Evolutionary conservation across 2,888 invertebrate species (phyloP).

Genomic region (Nomada ruficornis): DNA sequence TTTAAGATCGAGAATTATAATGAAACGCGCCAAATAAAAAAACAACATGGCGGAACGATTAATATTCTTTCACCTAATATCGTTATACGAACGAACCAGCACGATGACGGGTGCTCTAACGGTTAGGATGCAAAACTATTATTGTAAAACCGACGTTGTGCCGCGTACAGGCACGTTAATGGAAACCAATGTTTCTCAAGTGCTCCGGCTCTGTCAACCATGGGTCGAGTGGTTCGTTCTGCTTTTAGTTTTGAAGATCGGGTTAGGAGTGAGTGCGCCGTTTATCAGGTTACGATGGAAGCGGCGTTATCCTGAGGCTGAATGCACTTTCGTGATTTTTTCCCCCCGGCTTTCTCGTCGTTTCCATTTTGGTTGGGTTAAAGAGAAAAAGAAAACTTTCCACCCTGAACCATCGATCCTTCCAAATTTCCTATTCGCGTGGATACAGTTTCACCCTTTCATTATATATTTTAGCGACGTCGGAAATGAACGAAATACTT

Average conservation of each 20-base stretch:
- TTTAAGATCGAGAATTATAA: too few species aligned
- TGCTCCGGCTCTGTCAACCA: conserved; percentile 56
- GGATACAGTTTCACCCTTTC: background rate
- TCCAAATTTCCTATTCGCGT: conserved; percentile 8
- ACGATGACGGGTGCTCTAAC: background rate
- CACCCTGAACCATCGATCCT: conserved; percentile 2
- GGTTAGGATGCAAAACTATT: background rate
- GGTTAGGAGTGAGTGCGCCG: conserved; percentile 43
- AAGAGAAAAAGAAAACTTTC: conserved; percentile 31
- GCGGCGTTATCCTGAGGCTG: conserved; percentile 45
- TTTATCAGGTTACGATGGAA: conserved; percentile 64
- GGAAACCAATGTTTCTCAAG: conserved; percentile 65
- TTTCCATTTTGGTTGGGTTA: conserved; percentile 23
- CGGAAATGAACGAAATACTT: too few species aligned
- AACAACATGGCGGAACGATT: background rate
- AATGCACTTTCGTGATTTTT: conserved; percentile 53
- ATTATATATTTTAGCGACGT: too few species aligned
- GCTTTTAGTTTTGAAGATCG: conserved; percentile 63
- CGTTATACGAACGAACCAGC: background rate
- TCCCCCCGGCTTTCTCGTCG: background rate
- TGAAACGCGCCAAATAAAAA: conserved; percentile 20
- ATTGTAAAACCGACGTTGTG: background rate
- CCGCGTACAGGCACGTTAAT: conserved; percentile 33
- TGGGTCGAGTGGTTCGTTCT: conserved; percentile 56
- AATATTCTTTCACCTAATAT: background rate